A percentile compares a stretch with the other conserved stretches of the same genome.
Conservation (phyloP, 1,140 invertebrate species). For the Pseudomyrmex dendroicus region DNA sequence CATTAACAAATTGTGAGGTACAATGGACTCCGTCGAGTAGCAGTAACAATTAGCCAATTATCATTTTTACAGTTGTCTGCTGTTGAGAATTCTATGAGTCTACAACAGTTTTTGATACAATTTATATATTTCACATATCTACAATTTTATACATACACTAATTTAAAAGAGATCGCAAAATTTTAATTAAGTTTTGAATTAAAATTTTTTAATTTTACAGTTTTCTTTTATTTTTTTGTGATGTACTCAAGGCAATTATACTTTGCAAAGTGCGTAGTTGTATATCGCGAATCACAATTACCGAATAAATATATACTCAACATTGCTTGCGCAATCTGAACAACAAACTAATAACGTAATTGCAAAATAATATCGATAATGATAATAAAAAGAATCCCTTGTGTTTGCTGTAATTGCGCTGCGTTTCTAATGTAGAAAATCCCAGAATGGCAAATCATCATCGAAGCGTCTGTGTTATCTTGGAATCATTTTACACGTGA, state of each 20-base stretch:
- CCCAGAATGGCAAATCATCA: conserved; percentile 32
- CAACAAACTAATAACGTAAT: not conserved
- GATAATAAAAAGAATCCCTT: conserved; percentile 20
- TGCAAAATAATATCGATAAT: conserved; percentile 39
- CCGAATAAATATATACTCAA: not conserved
- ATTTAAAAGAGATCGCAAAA: not conserved
- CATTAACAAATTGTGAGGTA: conserved; percentile 75
- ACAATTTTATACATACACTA: too few relatives aligned
- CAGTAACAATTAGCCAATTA: conserved; percentile 68
- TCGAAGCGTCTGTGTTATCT: conserved; percentile 58
- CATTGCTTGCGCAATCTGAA: not conserved
- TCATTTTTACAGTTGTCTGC: not conserved
- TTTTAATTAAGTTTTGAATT: not conserved
- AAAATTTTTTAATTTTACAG: not conserved
- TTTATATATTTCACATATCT: not conserved
- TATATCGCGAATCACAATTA: not conserved
- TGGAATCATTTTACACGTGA: conserved; percentile 56
- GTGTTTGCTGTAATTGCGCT: conserved; percentile 43
- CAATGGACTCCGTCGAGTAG: conserved; percentile 65
- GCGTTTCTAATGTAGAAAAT: conserved; percentile 42
- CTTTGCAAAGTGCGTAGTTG: too few relatives aligned
- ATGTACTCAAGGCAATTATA: too few relatives aligned
- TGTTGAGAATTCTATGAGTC: not conserved
- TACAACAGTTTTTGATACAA: not conserved
- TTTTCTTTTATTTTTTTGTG: not conserved